Base-by-base conservation (phyloP, 2,113 vertebrate species). In the Sylvia atricapilla region DNA sequence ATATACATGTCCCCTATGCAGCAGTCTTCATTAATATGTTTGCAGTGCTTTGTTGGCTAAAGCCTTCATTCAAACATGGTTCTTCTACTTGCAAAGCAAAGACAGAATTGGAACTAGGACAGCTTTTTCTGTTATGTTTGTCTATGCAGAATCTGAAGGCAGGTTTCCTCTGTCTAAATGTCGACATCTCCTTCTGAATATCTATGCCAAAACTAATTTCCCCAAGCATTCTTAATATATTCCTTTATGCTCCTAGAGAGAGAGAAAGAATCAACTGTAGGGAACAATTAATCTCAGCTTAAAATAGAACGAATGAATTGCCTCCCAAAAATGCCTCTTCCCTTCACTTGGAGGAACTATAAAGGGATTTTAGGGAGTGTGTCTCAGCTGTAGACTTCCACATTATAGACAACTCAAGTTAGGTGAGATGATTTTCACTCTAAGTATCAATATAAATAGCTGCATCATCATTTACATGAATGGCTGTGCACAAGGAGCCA, bases 221-320 rank as follows among this genome's bases (percentile, higher is more conserved):
- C 75, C 72, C 84, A 69, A 90, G 53, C 22, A 68, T 88, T 88
- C 90, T 76, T 88, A 93, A 93, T 73, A 58, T 82, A 76, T 76
- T 94, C 43, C 25, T 85, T 95, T 91, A 88, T 88, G 46, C 17
- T 95, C 13, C 66, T 91, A 60, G 33, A 91, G 35, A 90, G 41
- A 93, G n/a, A 77, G 58, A 49, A 84, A 79, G 41, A 90, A 84
- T 10, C 55, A 90, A 67, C 77, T 83, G 43, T 33, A 84, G 67
- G 27, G 88, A 96, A 67, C 88, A 92, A 94, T 90, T 96, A 95
- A 94, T 96, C 79, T 90, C 68, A 73, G 5, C 44, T 92, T 92
- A 95, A 96, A 96, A 94, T 80, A 92, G 92, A 92, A 93, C 3
- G 2, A 83, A 95, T 15, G 66, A 95, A 91, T 95, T 90, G 46